Evolutionary conservation across 2,113 vertebrate species (phyloP).

Genomic region (Bos javanicus): DNA sequence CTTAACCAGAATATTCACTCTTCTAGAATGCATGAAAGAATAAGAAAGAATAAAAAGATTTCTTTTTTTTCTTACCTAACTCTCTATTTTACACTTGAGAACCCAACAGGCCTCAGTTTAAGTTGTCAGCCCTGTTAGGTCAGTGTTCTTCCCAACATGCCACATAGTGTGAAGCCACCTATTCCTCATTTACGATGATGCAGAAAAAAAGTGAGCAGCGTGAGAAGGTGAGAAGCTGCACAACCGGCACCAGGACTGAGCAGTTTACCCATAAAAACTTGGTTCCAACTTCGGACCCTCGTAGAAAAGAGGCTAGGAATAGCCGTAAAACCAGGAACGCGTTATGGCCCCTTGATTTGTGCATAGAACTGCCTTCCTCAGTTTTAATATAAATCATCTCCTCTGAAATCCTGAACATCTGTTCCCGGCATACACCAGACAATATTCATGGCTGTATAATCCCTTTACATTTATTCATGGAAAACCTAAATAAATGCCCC

Average conservation of each 20-base stretch:
- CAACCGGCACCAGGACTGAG: neutral
- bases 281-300: neutral
- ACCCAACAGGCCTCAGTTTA: neutral
- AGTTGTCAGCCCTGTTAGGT: neutral
- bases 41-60: neutral
- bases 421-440: neutral
- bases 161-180: accelerated
- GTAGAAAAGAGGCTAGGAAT: neutral
- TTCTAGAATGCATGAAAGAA: neutral
- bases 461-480: neutral
- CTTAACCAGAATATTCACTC: neutral
- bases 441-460: neutral
- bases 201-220: neutral
- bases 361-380: neutral
- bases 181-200: neutral
- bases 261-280: neutral
- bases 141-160: neutral
- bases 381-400: neutral
- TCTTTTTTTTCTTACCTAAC: neutral
- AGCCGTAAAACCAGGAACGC: neutral
- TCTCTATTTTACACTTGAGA: neutral
- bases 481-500: neutral
- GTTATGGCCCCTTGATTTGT: neutral
- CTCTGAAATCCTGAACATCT: neutral
- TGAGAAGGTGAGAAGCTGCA: neutral